phyloP scores from a whole-genome alignment of 2,888 invertebrate species.

The Periphyllus acericola region DNA sequence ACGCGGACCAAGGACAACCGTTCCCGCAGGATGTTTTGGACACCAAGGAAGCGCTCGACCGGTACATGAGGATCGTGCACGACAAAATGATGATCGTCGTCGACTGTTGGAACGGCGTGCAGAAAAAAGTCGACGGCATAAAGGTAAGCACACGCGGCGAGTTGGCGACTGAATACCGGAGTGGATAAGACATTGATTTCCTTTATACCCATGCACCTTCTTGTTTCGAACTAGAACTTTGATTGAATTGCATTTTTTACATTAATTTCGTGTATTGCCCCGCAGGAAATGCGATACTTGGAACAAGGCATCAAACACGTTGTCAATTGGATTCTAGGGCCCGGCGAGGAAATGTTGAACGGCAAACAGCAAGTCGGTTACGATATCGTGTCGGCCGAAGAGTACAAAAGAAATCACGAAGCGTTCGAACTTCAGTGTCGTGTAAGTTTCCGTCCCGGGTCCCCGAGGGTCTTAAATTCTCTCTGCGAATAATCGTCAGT shows the following conservation, averaged over 20 bases:
- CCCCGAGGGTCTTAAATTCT: background rate
- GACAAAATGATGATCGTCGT: conserved; percentile 72
- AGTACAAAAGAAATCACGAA: conserved; percentile 79
- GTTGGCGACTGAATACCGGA: no score
- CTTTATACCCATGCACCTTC: background rate
- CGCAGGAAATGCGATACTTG: conserved; percentile 70
- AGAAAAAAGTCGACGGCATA: conserved; percentile 72
- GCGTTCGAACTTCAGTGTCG: conserved; percentile 80
- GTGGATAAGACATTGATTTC: background rate
- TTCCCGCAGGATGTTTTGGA: conserved; percentile 73
- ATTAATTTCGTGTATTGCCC: conserved; percentile 9
- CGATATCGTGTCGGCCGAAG: conserved; percentile 78
- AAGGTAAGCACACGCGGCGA: conserved; percentile 66
- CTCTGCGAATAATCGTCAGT: background rate
- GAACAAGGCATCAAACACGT: conserved; percentile 77
- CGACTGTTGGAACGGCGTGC: conserved; percentile 73
- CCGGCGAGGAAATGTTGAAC: conserved; percentile 79
- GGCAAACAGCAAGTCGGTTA: conserved; percentile 79
- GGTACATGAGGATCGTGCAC: conserved; percentile 71
- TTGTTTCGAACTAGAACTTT: background rate
- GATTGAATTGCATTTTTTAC: background rate
- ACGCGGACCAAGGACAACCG: conserved; percentile 47
- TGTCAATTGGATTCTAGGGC: conserved; percentile 81
- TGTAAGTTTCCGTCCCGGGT: conserved; percentile 67
- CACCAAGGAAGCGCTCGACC: conserved; percentile 72